These are phyloP conservation scores for Phodopus roborovskii DNA, from an alignment of 2,113 vertebrate species.

Conservation along the genomic window DNA sequence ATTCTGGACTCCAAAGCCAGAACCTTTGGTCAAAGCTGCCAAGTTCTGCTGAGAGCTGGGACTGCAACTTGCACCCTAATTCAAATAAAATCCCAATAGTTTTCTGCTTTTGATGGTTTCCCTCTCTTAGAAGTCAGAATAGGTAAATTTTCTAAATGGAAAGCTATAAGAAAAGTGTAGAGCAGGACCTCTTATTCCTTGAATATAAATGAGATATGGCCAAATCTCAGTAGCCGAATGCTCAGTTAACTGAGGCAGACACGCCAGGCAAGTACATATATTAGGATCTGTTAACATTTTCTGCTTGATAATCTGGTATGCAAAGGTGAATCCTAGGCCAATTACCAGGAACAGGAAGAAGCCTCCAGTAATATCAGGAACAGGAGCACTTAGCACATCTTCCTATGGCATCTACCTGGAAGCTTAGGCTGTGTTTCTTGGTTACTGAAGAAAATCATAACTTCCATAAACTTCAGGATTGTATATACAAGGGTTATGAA, in stretches of 20 bases:
- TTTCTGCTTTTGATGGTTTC: background rate
- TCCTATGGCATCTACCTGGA: background rate
- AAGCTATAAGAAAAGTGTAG: background rate
- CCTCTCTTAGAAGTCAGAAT: background rate
- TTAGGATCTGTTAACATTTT: background rate
- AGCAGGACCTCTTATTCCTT: background rate
- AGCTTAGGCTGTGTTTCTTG: background rate
- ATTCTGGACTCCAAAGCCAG: background rate
- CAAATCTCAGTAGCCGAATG: background rate
- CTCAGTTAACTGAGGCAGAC: background rate
- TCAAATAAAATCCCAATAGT: background rate
- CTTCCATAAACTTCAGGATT: background rate
- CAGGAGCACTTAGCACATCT: background rate
- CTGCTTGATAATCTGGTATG: background rate
- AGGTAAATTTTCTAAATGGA: background rate
- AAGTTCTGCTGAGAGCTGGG: background rate
- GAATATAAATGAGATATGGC: background rate
- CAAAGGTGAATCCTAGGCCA: background rate
- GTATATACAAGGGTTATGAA: background rate
- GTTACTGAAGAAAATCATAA: conserved; percentile 9
- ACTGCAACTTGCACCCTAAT: background rate
- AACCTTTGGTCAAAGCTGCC: background rate
- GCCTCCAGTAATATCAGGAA: background rate
- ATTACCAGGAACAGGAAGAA: background rate
- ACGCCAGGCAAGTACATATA: background rate